Evolutionary conservation across 2,797 vertebrate species (phyloP), one percentile per base, ranked within the genome.

Genomic region (Ctenopoma multispine): DNA sequence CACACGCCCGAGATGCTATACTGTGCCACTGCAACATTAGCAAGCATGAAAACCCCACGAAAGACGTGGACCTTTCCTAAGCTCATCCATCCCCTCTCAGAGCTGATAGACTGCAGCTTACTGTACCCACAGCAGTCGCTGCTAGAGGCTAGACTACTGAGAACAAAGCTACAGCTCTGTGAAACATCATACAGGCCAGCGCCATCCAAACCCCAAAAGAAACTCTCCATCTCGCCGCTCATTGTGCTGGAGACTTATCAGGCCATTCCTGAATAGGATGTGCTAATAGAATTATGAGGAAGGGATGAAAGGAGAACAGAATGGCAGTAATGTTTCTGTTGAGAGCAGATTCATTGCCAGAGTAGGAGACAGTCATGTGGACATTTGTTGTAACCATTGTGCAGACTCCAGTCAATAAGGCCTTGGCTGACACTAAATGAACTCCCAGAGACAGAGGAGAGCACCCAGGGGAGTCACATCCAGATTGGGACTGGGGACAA

Each of bases 211-310:
- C 76, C 89, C 87, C 88, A 47, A 18, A 77, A 89, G 87, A 83
- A 83, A 65, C 84, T 63, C 83, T 83, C 72, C 56, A 61, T 70
- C n/a, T 15, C 20, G 23, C 46, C 1, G 36, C 73, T 80, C 80
- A 83, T 88, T 91, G 86, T 87, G 77, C 64, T 14, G 23, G 41
- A 1, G 65, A 82, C 87, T 89, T 90, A 92, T 90, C 89, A 54
- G 81, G 47, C 64, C 12, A 1, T 41, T 79, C 64, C 79, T 87
- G 82, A 90, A 89, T 75, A 72, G 86, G 49, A 74, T 2, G 44
- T 44, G 24, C 85, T 90, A 90, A 90, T 90, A 87, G 88, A 92
- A 92, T 92, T 90, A 91, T 86, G 81, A 84, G 60, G 47, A 61
- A 31, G 47, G 50, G 63, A 68, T 77, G 70, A 88, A 83, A 86